Evolutionary conservation across 2,888 invertebrate genomes (phyloP).

Genomic region (Crepidodera aurea): DNA sequence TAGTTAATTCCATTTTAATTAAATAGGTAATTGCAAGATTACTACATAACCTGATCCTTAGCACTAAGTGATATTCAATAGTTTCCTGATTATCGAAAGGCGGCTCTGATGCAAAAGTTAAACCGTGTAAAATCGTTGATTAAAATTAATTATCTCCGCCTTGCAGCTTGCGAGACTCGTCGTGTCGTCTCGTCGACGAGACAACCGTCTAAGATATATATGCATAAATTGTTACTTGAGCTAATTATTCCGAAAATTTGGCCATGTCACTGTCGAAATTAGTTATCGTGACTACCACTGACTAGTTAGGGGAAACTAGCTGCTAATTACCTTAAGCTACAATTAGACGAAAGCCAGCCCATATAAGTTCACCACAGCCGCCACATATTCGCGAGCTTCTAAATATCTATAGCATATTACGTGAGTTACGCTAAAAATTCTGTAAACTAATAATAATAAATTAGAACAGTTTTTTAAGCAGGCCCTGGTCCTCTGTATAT

Average conservation of each 20-base stretch:
- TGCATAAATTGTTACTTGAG: slow-evolving; percentile 38
- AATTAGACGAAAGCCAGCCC: slow-evolving; percentile 17
- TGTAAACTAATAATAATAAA: no score
- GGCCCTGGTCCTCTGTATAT: no score
- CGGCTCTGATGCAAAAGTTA: slow-evolving; percentile 1
- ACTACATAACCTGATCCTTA: neutral
- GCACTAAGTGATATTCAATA: neutral
- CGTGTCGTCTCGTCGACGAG: slow-evolving; percentile 10
- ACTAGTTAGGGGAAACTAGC: slow-evolving; percentile 28
- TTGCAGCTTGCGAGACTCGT: slow-evolving; percentile 9
- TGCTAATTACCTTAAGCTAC: slow-evolving; percentile 24
- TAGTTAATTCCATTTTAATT: no score
- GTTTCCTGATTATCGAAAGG: neutral
- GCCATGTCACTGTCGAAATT: slow-evolving; percentile 31
- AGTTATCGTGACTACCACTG: slow-evolving; percentile 25
- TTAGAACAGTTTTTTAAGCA: no score
- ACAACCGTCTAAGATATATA: slow-evolving; percentile 23
- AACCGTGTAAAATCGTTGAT: slow-evolving; percentile 20
- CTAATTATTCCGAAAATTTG: slow-evolving; percentile 36
- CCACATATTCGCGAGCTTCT: neutral
- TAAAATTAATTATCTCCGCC: slow-evolving; percentile 25
- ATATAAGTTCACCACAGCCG: neutral
- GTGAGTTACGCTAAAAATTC: no score
- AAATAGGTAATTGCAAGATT: neutral
- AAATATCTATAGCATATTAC: no score